Percentiles rank a stretch among this genome's conserved stretches.
phyloP scores from a whole-genome alignment of 2,797 vertebrate genomes.

The Anisognathus igniventris region DNA sequence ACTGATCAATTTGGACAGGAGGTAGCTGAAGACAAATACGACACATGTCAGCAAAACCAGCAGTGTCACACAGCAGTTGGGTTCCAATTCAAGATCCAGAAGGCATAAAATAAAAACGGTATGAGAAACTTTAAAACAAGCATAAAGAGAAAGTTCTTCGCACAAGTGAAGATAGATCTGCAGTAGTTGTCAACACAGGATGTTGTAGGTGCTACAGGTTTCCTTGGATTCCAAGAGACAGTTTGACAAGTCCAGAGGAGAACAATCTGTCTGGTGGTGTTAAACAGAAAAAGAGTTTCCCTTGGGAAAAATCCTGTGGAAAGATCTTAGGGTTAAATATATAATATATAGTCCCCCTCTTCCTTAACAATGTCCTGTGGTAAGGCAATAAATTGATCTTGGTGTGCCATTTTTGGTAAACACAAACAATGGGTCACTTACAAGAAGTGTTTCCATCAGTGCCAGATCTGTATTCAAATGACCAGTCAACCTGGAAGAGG shows the following conservation, averaged over 20 bases:
- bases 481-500: neutral
- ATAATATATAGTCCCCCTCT: neutral
- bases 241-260: neutral
- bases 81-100: neutral
- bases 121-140: neutral
- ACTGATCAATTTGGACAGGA: neutral
- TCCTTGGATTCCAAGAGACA: neutral
- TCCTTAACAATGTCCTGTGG: neutral
- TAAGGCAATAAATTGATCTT: neutral
- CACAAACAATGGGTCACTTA: neutral
- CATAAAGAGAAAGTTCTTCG: neutral
- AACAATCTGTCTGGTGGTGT: neutral
- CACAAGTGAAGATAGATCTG: neutral
- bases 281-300: neutral
- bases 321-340: neutral
- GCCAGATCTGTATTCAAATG: neutral
- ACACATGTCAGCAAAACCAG: neutral
- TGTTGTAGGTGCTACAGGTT: neutral
- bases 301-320: neutral
- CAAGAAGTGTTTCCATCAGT: neutral
- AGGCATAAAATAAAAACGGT: neutral
- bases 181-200: neutral
- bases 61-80: neutral
- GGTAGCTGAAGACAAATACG: neutral
- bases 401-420: neutral